These are phyloP conservation scores for Centropus bengalensis DNA, from an alignment of 2,113 vertebrate species.

Conservation along the genomic window DNA sequence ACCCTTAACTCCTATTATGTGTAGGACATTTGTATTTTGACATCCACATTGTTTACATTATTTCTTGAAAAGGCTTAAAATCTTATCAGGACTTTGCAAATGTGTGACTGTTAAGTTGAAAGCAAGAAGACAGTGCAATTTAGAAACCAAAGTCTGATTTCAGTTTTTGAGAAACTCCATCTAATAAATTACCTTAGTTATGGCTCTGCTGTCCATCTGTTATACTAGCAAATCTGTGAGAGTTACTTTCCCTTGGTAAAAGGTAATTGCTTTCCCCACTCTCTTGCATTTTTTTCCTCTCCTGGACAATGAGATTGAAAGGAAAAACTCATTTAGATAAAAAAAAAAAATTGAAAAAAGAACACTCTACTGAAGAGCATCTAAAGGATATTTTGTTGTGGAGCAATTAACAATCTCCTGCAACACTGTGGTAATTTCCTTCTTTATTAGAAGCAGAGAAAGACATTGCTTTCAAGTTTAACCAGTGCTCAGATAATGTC, in stretches of 20 bases:
- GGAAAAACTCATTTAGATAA: not conserved
- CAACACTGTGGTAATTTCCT: not conserved
- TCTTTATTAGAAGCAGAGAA: not conserved
- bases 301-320: not conserved
- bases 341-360: not conserved
- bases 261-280: not conserved
- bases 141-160: not conserved
- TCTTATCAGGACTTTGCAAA: not conserved
- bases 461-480: not conserved
- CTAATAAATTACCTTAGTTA: not conserved
- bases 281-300: not conserved
- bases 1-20: not conserved
- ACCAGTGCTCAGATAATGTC: not conserved
- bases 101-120: not conserved
- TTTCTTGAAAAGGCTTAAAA: not conserved
- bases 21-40: not conserved
- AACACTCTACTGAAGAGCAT: not conserved
- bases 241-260: not conserved
- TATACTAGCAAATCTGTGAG: not conserved
- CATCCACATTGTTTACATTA: not conserved
- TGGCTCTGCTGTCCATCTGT: not conserved
- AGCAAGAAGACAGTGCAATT: not conserved
- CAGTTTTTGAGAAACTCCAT: not conserved
- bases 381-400: not conserved
- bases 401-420: not conserved